These are phyloP conservation scores for Meloidogyne floridensis DNA, from an alignment of 1,140 invertebrate species.

Conservation along the genomic window DNA sequence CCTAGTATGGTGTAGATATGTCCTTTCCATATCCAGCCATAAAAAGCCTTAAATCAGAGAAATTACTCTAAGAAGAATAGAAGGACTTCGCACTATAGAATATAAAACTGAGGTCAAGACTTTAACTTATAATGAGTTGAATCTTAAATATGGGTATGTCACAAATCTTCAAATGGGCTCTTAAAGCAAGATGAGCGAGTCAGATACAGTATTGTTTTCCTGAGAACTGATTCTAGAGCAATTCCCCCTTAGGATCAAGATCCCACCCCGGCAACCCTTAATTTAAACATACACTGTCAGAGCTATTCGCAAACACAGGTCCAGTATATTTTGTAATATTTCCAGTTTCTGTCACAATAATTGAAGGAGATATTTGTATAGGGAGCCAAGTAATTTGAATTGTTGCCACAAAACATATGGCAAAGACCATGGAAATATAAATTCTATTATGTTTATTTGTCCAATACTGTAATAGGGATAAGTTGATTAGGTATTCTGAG, in stretches of 20 bases:
- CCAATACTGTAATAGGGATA: slow-evolving; percentile 4
- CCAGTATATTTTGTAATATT: slow-evolving; percentile 20
- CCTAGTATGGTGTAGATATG: not conserved
- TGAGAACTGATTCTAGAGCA: too few species aligned
- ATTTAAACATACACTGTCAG: not conserved
- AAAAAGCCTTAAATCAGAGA: not conserved
- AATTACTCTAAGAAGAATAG: too few species aligned
- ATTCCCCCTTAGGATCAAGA: too few species aligned
- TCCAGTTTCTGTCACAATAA: not conserved
- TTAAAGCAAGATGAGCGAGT: too few species aligned
- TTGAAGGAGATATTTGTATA: not conserved
- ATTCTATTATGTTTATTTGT: not conserved
- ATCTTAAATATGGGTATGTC: too few species aligned
- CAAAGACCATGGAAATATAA: not conserved
- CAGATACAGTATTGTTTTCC: too few species aligned
- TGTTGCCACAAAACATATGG: not conserved
- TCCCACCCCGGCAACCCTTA: too few species aligned
- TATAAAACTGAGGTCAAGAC: too few species aligned
- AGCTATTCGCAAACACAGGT: not conserved
- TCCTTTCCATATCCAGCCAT: not conserved
- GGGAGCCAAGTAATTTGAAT: not conserved
- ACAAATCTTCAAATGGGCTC: too few species aligned
- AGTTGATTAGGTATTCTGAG: too few species aligned
- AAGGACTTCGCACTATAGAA: too few species aligned
- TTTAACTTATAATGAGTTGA: too few species aligned